Base-by-base conservation (phyloP, 2,888 invertebrate species). In the Dynastes grantii region DNA sequence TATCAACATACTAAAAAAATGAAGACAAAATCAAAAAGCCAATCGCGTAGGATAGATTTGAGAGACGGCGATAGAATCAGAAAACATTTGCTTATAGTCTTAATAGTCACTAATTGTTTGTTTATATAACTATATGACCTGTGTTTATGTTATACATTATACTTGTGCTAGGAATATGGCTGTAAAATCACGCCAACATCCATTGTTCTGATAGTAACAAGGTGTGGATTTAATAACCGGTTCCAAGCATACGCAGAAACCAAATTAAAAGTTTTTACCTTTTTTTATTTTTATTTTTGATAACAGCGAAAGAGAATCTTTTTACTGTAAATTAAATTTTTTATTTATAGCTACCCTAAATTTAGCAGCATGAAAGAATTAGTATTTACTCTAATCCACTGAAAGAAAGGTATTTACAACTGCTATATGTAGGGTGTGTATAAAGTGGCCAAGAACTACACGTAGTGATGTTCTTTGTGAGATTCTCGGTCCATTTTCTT, bases 101-200 rank as follows among this genome's bases (percentile, higher is more conserved):
- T 58, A 61, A 40, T n/a, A 40, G 22, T 73, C 58, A 22, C 61
- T 73, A 61, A 45, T 73, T 73, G 45, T 73, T 73, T 73, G 40
- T 73, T 73, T 58, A 73, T 73, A 61, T 55, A 37, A 37, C 32
- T 51, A 73, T 37, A 61, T 37, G 68, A 49, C 22, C 68, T 51
- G 16, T 73, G 40, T 61, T 61, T 61, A 58, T 40, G 29, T 40
- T 73, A n/a, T 22, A 11, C 40, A 61, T 73, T 73, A 73, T 73
- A 45, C 8, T 22, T 29, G 22, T 61, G 45, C 2, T 73, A 58
- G 5, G 37, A 71, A 71, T 40, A 55, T 61, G 61, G 29, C 22
- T 55, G n/a, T 8, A 55, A 16, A 55, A n/a, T 55, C 55, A 55
- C n/a, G 13, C 55, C n/a, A 22, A 55, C 13, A n/a, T 11, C 8